Evolutionary conservation across 2,797 vertebrate genomes (phyloP), one percentile per base, ranked within the genome.

Genomic region (Leptoclinus maculatus): DNA sequence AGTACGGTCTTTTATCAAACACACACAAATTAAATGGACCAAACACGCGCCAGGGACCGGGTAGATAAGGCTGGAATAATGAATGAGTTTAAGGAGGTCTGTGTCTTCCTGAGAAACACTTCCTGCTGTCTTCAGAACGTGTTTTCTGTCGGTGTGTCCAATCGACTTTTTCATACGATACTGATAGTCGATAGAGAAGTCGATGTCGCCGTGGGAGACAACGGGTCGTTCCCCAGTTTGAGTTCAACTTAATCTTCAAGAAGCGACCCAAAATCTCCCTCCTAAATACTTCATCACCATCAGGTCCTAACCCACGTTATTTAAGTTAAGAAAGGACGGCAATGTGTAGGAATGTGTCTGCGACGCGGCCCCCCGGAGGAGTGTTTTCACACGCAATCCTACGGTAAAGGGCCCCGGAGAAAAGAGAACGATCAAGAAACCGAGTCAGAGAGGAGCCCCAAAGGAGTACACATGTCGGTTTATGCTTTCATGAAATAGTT

Each of bases 1-100:
- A 71, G 74, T 60, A 11, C 67, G 57, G 60, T 45, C 43, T 70
- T 72, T 80, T 65, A 72, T 69, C 56, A 79, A 29, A 85, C 56
- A 58, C 68, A 65, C 23, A 74, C 19, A 73, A 34, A 79, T 67
- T 34, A 66, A 80, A 36, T 38, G 51, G 85, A 69, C 4, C 66
- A 65, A 65, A 69, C 16, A 39, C 34, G 67, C 56, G 54, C 17
- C 3, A 36, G 63, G 41, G 75, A 60, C 10, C 34, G 36, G 54
- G 36, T 7, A 54, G 36, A 39, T 41, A 36, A 12, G 49, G 73
- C 32, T 59, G 70, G 71, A 76, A 85, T 66, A 78, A 76, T 71
- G 69, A 80, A 74, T 79, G 56, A 72, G 32, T 29, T 64, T 45
- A 68, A 77, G 59, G 25, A 78, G 23, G 17, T 39, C 1, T 17